A percentile compares a stretch with the other conserved stretches of the same genome.
Conservation (phyloP, 2,113 vertebrate species). For the Pimephales promelas region DNA sequence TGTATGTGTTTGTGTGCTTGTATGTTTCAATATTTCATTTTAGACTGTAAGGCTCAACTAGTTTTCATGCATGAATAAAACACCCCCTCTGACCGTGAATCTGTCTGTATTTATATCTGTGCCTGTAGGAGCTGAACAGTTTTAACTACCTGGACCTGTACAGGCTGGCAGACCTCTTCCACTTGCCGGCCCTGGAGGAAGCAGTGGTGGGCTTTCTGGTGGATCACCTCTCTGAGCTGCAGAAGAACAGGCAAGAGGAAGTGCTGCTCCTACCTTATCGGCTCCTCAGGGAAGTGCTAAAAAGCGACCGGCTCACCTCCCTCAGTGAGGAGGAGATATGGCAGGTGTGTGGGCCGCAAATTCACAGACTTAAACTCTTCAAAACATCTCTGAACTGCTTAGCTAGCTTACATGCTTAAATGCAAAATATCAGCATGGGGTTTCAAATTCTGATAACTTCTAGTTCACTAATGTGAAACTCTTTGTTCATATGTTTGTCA, state of each 20-base stretch:
- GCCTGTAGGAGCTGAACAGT: slow-evolving; percentile 90
- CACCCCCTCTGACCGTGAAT: background rate
- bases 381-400: background rate
- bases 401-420: background rate
- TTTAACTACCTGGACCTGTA: slow-evolving; percentile 98
- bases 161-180: slow-evolving; percentile 95
- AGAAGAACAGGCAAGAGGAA: slow-evolving; percentile 87
- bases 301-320: slow-evolving; percentile 95
- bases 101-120: slow-evolving; percentile 25
- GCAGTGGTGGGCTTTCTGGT: slow-evolving; percentile 95
- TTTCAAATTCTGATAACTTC: background rate
- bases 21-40: background rate
- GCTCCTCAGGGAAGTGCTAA: slow-evolving; percentile 92
- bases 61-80: slow-evolving; percentile 6
- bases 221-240: slow-evolving; percentile 92
- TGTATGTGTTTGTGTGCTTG: slow-evolving; percentile 10
- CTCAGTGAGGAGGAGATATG: slow-evolving; percentile 96
- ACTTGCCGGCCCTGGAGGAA: slow-evolving; percentile 92
- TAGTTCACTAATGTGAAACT: background rate
- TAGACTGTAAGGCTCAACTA: background rate
- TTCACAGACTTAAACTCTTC: background rate
- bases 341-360: slow-evolving; percentile 77
- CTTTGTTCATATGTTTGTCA: background rate
- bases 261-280: slow-evolving; percentile 89
- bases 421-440: slow-evolving; percentile 8